Percentiles rank a stretch among this genome's conserved stretches.
phyloP scores from a whole-genome alignment of 2,113 vertebrate genomes.

The Pachypanchax playfairii region DNA sequence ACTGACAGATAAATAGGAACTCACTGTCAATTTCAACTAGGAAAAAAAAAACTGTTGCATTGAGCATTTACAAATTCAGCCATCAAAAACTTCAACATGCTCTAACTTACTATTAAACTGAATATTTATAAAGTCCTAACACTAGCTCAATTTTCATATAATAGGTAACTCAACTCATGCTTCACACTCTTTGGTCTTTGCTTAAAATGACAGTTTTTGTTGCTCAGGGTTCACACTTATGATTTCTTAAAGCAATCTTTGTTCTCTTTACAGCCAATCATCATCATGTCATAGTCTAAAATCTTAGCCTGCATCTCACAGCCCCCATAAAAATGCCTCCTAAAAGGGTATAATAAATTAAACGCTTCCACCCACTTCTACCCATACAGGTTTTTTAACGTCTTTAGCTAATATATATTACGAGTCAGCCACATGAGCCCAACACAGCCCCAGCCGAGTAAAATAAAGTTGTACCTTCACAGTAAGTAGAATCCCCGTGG shows the following conservation, averaged over 20 bases:
- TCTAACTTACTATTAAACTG: background rate
- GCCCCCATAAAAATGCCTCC: slow-evolving; percentile 3
- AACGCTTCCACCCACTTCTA: background rate
- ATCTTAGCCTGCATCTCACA: background rate
- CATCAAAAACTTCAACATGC: background rate
- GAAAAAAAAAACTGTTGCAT: background rate
- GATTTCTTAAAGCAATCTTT: background rate
- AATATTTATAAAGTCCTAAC: background rate
- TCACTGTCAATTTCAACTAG: background rate
- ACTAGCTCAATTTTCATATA: background rate
- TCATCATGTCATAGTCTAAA: slow-evolving; percentile 10
- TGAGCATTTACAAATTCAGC: background rate
- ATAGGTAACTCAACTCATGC: background rate
- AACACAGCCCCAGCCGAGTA: slow-evolving; percentile 1
- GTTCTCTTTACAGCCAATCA: background rate
- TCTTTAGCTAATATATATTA: background rate
- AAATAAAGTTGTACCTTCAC: slow-evolving; percentile 86
- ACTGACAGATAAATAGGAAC: background rate
- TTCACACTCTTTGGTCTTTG: background rate
- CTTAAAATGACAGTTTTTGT: background rate
- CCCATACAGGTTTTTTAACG: background rate
- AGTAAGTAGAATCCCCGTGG: slow-evolving; percentile 89
- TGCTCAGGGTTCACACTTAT: background rate
- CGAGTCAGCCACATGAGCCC: background rate
- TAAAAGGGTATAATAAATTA: slow-evolving; percentile 11